These are phyloP conservation scores for Oasisia sp. DNA, from an alignment of 2,888 invertebrate genomes.

Conservation along the genomic window DNA sequence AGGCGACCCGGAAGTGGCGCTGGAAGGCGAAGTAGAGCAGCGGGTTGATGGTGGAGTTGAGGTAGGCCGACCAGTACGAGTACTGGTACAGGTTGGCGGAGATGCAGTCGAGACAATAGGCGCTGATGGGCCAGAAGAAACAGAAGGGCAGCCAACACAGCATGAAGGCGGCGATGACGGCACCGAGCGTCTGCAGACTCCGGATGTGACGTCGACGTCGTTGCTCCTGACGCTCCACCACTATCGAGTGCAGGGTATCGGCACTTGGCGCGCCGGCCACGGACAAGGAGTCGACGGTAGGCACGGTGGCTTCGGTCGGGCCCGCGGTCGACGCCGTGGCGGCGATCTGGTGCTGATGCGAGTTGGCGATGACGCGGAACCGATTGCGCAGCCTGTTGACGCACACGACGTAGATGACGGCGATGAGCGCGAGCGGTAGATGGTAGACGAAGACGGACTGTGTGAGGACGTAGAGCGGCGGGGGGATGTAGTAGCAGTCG, in stretches of 20 bases:
- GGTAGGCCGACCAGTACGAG: slow-evolving; percentile 39
- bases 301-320: not conserved
- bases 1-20: slow-evolving; percentile 31
- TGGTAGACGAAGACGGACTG: slow-evolving; percentile 29
- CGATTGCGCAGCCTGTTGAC: slow-evolving; percentile 25
- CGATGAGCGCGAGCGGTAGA: slow-evolving; percentile 28
- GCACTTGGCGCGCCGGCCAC: not conserved
- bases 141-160: slow-evolving; percentile 54
- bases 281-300: not conserved
- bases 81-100: slow-evolving; percentile 28
- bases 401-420: slow-evolving; percentile 32
- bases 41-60: slow-evolving; percentile 38
- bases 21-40: slow-evolving; percentile 36
- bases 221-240: not conserved
- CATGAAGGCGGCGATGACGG: slow-evolving; percentile 48
- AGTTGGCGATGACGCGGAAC: not conserved
- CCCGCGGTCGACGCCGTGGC: not conserved
- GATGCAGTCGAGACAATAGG: slow-evolving; percentile 36
- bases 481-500: slow-evolving; percentile 32
- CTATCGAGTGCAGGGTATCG: not conserved
- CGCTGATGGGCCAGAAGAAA: slow-evolving; percentile 48
- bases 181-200: slow-evolving; percentile 40
- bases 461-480: slow-evolving; percentile 20
- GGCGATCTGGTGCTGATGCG: not conserved
- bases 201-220: slow-evolving; percentile 29